phyloP scores from a whole-genome alignment of 2,888 invertebrate species.

The Drosophila suboccidentalis region DNA sequence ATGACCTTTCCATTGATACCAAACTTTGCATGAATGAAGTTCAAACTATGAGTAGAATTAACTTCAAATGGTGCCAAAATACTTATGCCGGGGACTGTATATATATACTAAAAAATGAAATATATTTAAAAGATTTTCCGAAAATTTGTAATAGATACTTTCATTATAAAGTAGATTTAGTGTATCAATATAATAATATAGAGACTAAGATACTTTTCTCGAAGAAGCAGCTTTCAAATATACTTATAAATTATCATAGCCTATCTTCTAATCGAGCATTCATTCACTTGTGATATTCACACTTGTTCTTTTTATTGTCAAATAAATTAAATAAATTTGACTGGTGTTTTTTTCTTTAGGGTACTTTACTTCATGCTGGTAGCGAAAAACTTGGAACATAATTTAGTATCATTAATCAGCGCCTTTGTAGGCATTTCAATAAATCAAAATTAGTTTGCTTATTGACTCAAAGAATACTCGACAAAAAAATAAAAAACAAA shows the following conservation, averaged over 20 bases:
- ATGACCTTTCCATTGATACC: no score
- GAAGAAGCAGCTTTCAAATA: background rate
- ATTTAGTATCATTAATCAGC: constrained; percentile 48
- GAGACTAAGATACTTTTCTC: background rate
- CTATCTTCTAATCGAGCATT: constrained; percentile 4
- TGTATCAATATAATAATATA: background rate
- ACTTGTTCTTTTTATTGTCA: constrained; percentile 30
- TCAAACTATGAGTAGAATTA: no score
- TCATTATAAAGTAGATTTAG: background rate
- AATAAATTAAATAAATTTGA: constrained; percentile 53
- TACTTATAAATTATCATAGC: background rate
- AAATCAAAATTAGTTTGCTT: constrained; percentile 72
- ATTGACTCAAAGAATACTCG: constrained; percentile 33
- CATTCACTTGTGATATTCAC: background rate
- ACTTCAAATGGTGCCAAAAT: no score
- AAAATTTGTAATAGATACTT: no score
- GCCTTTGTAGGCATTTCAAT: constrained; percentile 52
- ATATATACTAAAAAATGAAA: no score
- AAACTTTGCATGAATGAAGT: no score
- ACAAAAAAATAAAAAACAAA: background rate
- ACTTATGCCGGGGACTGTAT: no score
- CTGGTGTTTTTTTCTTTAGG: constrained; percentile 5
- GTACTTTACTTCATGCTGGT: constrained; percentile 29
- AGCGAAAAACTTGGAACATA: constrained; percentile 14
- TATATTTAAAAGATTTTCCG: no score